Base-by-base conservation (phyloP, 2,888 invertebrate genomes). In the Cacoxenus indagator region DNA sequence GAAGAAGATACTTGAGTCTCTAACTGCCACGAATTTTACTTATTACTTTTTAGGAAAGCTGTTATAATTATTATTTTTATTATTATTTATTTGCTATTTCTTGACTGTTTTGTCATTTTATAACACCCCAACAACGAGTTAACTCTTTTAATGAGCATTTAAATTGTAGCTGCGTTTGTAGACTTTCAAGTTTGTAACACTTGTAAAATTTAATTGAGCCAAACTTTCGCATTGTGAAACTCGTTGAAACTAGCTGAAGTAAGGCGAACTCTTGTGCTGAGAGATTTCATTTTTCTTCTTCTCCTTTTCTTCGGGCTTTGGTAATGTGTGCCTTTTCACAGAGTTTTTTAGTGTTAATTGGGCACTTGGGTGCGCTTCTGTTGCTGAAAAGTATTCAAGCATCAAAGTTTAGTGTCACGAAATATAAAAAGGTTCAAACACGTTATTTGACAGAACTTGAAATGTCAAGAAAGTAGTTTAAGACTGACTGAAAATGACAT, bases 151-250 rank as follows among this genome's bases (percentile, higher is more conserved):
- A 48, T 19, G 48, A 48, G 48, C 48, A 48, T 48, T 48, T n/a
- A 48, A 48, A 48, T 48, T 48, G 6, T n/a, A n/a, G 11, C 17
- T 48, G 17, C 17, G 9, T 37, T 37, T 48, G 48, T 48, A 48
- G 48, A 48, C 8, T 17, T 48, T 37, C 14, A 4, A 37, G 1
- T 4, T 37, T 37, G 8, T 37, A 37, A 37, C 37, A 37, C 37
- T 37, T 37, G 55, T 55, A 11, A 55, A 55, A 55, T 55, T 55
- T 55, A 55, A 55, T 55, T 55, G 55, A 14, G 26, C 26, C 17
- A 55, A 24, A 55, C 27, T 55, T 55, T 55, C 55, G 55, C 55
- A 55, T 37, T 37, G 37, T 37, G 37, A 8, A 37, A 37, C 37
- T 8, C 37, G 37, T 37, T 37, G 5, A 37, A 37, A 37, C 9